Conservation (phyloP, 2,888 invertebrate genomes). For the Spatulosminthurus flaviceps region DNA sequence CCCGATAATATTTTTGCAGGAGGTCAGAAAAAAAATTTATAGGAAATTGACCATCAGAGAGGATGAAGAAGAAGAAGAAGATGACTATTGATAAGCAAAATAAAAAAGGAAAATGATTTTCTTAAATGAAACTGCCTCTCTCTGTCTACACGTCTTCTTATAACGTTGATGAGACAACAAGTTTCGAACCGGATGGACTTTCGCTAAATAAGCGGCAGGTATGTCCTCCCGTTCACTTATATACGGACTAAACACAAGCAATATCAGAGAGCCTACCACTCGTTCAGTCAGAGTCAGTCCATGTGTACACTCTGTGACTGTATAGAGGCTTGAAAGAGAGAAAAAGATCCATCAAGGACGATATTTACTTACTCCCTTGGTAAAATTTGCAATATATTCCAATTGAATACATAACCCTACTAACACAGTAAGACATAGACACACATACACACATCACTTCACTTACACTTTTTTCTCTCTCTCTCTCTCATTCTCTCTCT, state of each 20-base stretch:
- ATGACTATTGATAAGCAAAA: neutral
- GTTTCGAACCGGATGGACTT: conserved; percentile 40
- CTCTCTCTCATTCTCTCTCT: neutral
- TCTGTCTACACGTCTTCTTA: no score
- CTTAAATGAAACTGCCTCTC: neutral
- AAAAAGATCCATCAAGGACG: conserved; percentile 18
- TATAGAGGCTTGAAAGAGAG: neutral
- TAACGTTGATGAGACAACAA: conserved; percentile 16
- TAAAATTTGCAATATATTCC: conserved; percentile 5
- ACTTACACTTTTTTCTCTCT: neutral
- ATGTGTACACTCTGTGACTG: conserved; percentile 8
- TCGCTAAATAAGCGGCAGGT: conserved; percentile 30
- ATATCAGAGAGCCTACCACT: neutral
- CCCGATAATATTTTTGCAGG: no score
- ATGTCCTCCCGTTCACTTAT: conserved; percentile 44
- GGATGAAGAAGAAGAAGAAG: neutral
- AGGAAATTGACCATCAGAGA: neutral
- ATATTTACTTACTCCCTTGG: conserved; percentile 18
- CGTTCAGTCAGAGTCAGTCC: no score
- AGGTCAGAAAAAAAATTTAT: no score
- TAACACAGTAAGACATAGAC: neutral
- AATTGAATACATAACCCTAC: conserved; percentile 11
- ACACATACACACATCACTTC: conserved; percentile 6
- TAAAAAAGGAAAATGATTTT: neutral
- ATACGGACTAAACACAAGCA: conserved; percentile 10